phyloP scores from a whole-genome alignment of 2,797 vertebrate genomes.

The Oreochromis mossambicus region DNA sequence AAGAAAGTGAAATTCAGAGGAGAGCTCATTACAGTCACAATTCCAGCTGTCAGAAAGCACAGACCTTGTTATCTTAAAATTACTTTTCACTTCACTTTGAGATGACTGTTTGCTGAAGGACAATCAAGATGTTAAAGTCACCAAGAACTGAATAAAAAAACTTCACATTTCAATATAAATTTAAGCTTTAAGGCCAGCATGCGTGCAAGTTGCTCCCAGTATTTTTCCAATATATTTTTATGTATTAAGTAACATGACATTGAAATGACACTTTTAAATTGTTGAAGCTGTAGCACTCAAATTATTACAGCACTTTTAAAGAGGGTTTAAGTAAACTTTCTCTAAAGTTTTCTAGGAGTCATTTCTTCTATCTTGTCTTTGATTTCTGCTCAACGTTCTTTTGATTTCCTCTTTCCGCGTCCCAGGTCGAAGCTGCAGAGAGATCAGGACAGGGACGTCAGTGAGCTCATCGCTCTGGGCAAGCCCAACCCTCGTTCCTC shows the following conservation, averaged over 20 bases:
- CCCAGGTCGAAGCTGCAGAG: constrained; percentile 92
- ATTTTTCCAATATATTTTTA: not conserved
- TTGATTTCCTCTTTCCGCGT: not conserved
- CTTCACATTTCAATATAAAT: not conserved
- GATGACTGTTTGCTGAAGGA: constrained; percentile 16
- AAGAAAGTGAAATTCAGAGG: constrained; percentile 18
- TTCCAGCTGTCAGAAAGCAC: constrained; percentile 40
- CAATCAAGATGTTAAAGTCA: constrained; percentile 3
- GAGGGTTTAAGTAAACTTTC: not conserved
- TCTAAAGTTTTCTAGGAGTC: not conserved
- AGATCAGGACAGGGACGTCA: constrained; percentile 96
- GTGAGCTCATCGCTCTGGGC: constrained; percentile 93
- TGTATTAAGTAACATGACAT: not conserved
- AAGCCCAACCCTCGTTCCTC: constrained; percentile 88
- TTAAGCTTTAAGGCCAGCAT: not conserved
- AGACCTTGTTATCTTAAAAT: constrained; percentile 43
- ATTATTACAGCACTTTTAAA: not conserved
- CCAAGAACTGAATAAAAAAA: not conserved
- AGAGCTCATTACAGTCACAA: constrained; percentile 47
- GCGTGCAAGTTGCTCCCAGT: not conserved
- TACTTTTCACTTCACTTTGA: constrained; percentile 37
- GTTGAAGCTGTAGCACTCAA: not conserved
- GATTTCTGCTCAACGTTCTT: not conserved
- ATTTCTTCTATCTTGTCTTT: not conserved
- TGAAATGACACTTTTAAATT: not conserved